Evolutionary conservation across 2,888 invertebrate species (phyloP), one percentile per base, ranked within the genome.

Genomic region (Epinotia demarniana): DNA sequence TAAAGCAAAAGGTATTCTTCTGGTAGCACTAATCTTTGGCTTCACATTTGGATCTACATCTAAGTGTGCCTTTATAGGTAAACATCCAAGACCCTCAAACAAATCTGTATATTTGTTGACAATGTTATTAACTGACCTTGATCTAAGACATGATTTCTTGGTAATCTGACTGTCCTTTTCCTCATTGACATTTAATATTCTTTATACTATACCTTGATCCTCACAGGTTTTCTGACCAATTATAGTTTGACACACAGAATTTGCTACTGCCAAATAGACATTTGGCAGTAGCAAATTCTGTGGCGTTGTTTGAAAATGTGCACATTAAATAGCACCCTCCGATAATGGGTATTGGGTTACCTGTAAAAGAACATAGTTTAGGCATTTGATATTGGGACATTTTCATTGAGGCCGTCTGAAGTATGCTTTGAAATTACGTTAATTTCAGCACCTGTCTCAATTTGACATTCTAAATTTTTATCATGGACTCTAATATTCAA

Each of bases 21-120:
- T 23, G n/a, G 55, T 18, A 4, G 67, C 67, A 63, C 57, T 61
- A 19, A 77, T 63, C 46, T 67, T 74, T 23, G 73, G 71, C 33
- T 61, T 61, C 11, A 73, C 71, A 61, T 18, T 19, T 6, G 39
- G 33, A 58, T 71, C 67, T 12, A 74, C 46, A 16, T 73, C 61
- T 27, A 77, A 67, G 63, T 77, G 73, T 46, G 57, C 60, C 62
- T 69, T 68, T 0, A 23, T 46, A 18, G 73, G 77, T 55, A 77
- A 60, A 60, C 77, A 67, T n/a, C 67, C 77, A 63, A 75, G 46
- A 6, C 75, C 73, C 58, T 73, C 61, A 70, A 74, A 77, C 27
- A 33, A 33, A 33, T 70, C n/a, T 16, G 46, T 11, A 53, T 77
- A 77, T 55, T 69, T 64, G 8, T 73, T n/a, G 13, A 77, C 23